Base-by-base conservation (phyloP, 2,888 invertebrate species). In the Geophilus truncorum region DNA sequence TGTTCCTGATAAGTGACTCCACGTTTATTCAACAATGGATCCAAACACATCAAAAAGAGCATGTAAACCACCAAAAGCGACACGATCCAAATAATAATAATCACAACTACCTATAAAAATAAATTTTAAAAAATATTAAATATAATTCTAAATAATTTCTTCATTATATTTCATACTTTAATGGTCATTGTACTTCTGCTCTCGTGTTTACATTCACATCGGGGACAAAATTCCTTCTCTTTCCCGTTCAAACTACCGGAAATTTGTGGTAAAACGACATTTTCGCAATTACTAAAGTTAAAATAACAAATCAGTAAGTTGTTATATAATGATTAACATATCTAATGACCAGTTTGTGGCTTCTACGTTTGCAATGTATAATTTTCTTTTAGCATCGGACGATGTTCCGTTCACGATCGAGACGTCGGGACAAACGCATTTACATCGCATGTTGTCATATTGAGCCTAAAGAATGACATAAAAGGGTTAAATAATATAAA, bases 81-180 rank as follows among this genome's bases (percentile, higher is more conserved):
- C 85, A 98, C 95, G 81, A 98, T 94, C 93, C 97, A 97, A 84
- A 99, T 97, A 78, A 98, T 97, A 85, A 98, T 96, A 83, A 98
- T 97, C 40, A 99, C 98, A 75, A 98, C 97, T 82, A 98, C 94
- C 96, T 96, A 88, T 12, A 40, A 40, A 40, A 40, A 40, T 2
- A 5, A 40, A 32, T 9, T 6, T 32, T 32, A 32, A 4, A 32
- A 6, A 6, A 6, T 32, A 6, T 12, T 40, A 40, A 40, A 40
- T 34, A 40, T 12, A 40, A 12, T 40, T 40, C 6, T 15, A 40
- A 40, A 40, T 12, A 12, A 40, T 40, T 40, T 40, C 6, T 2
- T 40, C 9, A 7, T 34, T 34, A 7, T 34, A 7, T 34, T 34
- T 34, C 9, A 7, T 77, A 92, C 96, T 91, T 95, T 94, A 77